Evolutionary conservation across 2,888 invertebrate genomes (phyloP).

Genomic region (Mythimna albipuncta): DNA sequence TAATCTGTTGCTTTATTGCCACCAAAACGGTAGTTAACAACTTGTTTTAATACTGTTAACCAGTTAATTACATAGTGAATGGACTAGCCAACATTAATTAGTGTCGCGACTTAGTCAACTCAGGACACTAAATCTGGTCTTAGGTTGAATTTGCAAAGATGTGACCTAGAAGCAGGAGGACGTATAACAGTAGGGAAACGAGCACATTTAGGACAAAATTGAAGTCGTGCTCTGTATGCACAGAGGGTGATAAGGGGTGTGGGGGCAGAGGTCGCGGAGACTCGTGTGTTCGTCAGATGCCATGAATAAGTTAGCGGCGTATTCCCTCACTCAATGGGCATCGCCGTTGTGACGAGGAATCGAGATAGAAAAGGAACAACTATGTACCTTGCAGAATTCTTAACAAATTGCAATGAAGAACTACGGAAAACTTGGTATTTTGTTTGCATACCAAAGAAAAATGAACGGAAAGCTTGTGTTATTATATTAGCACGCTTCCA

Average conservation of each 20-base stretch:
- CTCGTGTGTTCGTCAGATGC: slow-evolving; percentile 70
- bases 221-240: slow-evolving; percentile 79
- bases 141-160: slow-evolving; percentile 14
- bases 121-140: slow-evolving; percentile 28
- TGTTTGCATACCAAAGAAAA: slow-evolving; percentile 11
- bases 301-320: slow-evolving; percentile 81
- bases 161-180: slow-evolving; percentile 66
- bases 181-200: slow-evolving; percentile 68
- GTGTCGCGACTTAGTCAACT: slow-evolving; percentile 31
- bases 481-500: slow-evolving; percentile 20
- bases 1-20: slow-evolving; percentile 38
- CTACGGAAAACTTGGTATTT: background rate
- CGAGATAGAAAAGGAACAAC: slow-evolving; percentile 18
- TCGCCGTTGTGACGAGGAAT: slow-evolving; percentile 56
- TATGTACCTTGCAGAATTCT: background rate
- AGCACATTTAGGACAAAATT: slow-evolving; percentile 77
- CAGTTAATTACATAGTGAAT: slow-evolving; percentile 57
- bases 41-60: slow-evolving; percentile 51
- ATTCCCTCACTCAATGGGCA: slow-evolving; percentile 77
- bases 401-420: slow-evolving; percentile 4
- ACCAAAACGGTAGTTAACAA: slow-evolving; percentile 49
- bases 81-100: slow-evolving; percentile 45
- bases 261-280: slow-evolving; percentile 63
- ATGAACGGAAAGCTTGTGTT: slow-evolving; percentile 11
- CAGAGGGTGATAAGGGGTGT: slow-evolving; percentile 76